Base-by-base conservation (phyloP, 2,888 invertebrate genomes). In the Drosophila pseudotakahashii region DNA sequence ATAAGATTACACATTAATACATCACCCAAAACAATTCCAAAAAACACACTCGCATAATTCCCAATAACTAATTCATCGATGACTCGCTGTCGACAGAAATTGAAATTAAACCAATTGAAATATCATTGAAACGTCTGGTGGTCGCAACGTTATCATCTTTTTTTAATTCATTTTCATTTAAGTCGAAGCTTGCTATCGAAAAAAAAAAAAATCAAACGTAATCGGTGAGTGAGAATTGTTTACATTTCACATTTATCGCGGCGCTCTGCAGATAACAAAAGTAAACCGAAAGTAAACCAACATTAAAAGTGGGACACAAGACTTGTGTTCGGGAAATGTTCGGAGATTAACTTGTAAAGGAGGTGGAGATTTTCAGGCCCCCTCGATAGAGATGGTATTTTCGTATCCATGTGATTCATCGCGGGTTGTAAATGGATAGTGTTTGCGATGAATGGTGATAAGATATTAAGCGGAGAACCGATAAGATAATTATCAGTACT, bases 321-420 rank as follows among this genome's bases (percentile, higher is more conserved):
- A 16, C 59, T 48, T 48, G 36, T 45, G 30, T 55, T 4, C 44
- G 16, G 16, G 32, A 54, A 52, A 55, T 61, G 59, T 34, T 45
- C 45, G 13, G 37, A 52, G 59, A 42, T 69, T 74, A 79, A 77
- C 72, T 79, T 80, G 73, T 54, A 71, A 67, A 63, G 36, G 26
- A 37, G 16, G 6, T 13, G 57, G 11, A 39, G 50, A 50, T 10
- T 37, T 37, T 37, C 26, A 13, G 5, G 30, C 23, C 23, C 42
- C 32, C 32, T 26, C 2, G 54, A 54, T 11, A 36, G 55, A 60
- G 54, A 54, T 54, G 59, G 42, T 23, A 59, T 3, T 13, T 3
- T 13, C 2, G 37, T 37, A 32, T 32, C 13, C n/a, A 32, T 45
- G 14, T 57, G 34, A 39, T 14, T 58, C 51, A 16, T 30, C 23